Evolutionary conservation across 2,113 vertebrate genomes (phyloP).

Genomic region (Sylvia atricapilla): DNA sequence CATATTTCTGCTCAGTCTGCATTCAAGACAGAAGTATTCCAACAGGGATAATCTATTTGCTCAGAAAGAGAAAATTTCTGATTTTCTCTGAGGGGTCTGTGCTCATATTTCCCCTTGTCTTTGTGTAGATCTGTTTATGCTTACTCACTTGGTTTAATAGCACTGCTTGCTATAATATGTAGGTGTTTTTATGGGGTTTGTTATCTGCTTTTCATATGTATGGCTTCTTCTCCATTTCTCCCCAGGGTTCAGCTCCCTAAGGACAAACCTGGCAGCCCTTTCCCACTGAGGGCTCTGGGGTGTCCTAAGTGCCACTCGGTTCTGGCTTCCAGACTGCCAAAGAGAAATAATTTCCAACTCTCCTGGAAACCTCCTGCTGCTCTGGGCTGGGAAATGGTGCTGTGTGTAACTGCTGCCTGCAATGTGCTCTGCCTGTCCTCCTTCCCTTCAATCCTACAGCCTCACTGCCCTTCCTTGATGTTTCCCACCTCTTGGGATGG

Average conservation of each 20-base stretch:
- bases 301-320: background rate
- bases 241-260: background rate
- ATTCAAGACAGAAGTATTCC: background rate
- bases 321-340: background rate
- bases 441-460: background rate
- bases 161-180: background rate
- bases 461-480: background rate
- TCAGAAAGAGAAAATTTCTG: background rate
- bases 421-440: background rate
- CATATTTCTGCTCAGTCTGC: background rate
- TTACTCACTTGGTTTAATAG: background rate
- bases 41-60: background rate
- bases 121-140: background rate
- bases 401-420: background rate
- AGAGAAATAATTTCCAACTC: background rate
- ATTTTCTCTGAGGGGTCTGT: background rate
- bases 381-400: background rate
- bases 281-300: accelerated
- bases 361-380: background rate
- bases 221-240: background rate
- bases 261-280: background rate
- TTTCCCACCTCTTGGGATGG: background rate
- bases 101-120: background rate
- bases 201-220: background rate
- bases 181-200: background rate